Percentiles rank a stretch among this genome's conserved stretches.
These are phyloP conservation scores for Lophotis ruficrista DNA, from an alignment of 2,113 vertebrate species.

Conservation along the genomic window DNA sequence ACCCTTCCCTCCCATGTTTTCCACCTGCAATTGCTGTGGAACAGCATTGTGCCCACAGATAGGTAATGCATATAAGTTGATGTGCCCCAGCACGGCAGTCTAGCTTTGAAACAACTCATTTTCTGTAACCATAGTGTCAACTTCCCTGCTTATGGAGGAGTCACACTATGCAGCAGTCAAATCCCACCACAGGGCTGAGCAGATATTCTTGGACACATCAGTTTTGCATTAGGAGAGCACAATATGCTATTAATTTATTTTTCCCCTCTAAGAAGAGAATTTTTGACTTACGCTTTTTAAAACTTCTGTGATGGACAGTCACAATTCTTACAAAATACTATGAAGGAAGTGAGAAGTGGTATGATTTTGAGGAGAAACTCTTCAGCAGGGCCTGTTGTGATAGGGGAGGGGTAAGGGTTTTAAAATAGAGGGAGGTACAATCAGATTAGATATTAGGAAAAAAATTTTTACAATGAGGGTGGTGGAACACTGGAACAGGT, in stretches of 20 bases:
- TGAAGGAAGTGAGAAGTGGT: not conserved
- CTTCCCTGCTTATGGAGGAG: not conserved
- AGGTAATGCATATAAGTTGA: not conserved
- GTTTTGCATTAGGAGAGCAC: not conserved
- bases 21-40: not conserved
- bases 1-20: not conserved
- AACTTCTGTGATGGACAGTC: not conserved
- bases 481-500: no score
- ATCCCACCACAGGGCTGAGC: not conserved
- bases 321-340: not conserved
- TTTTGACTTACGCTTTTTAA: not conserved
- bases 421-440: no score
- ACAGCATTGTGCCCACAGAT: rapidly evolving
- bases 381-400: no score
- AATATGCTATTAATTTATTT: not conserved
- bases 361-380: no score
- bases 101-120: not conserved
- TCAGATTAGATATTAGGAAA: no score
- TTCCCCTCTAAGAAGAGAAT: not conserved
- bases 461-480: no score
- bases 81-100: not conserved
- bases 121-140: not conserved
- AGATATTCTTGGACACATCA: not conserved
- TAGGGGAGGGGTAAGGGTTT: no score
- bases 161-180: not conserved